Evolutionary conservation across 2,797 vertebrate genomes (phyloP), one percentile per base, ranked within the genome.

Genomic region (Clamator glandarius): DNA sequence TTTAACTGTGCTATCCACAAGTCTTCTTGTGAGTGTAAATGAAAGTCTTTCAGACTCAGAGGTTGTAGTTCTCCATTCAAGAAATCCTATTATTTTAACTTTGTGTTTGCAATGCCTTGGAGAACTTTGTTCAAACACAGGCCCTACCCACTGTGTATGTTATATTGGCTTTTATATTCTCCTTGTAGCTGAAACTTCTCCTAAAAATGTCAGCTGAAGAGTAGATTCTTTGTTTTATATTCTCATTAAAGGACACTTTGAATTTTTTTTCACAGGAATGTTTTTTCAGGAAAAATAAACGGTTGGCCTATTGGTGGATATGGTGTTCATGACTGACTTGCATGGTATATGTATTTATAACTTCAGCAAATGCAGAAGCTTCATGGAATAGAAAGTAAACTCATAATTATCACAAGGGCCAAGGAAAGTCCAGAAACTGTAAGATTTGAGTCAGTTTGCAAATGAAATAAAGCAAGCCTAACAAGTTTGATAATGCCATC

Each of bases 121-220:
- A 54, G 75, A 83, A 20, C 41, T 92, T 93, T 79, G 50, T 93
- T 88, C 93, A 88, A 92, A 46, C 74, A 70, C 29, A 51, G 74
- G 62, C 89, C 52, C 61, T 86, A 89, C 44, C 90, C 33, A 54
- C 61, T 0, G 0, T 44, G 18, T 63, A 35, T 73, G 92, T 94
- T 95, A 78, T 72, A 94, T 82, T 1, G 0, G 35, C 63, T 84
- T 91, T 82, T 82, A 72, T 73, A 76, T 74, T 95, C 36, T 92
- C 26, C 29, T 87, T 55, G 74, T 86, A 36, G 89, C 77, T 94
- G 84, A 95, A 94, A 90, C 86, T 92, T 96, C 91, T 93, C 48
- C 78, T 88, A 55, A 58, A 78, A 86, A 74, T 48, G 35, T 89
- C 88, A 95, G 19, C 50, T 83, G 41, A 48, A 87, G 66, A 86